Conservation (phyloP, 2,797 vertebrate species). For the Catamblyrhynchus diadema region DNA sequence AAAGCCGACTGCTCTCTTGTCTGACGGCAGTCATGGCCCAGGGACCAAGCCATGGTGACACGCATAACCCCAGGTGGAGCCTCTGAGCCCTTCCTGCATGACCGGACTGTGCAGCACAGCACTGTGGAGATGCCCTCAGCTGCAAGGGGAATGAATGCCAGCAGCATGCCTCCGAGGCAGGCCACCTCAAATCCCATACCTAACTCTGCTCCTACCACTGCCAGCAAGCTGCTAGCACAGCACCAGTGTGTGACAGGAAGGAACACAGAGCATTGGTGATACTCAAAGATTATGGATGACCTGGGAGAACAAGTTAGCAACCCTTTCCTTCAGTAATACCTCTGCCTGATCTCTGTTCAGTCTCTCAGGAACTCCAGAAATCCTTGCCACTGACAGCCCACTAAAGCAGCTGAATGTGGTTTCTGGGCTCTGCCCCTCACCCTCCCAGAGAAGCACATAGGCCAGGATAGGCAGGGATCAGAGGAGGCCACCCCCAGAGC, state of each 20-base stretch:
- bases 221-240: background rate
- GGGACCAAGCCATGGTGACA: background rate
- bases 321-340: background rate
- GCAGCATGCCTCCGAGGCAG: background rate
- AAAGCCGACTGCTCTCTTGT: background rate
- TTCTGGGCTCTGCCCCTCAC: background rate
- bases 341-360: background rate
- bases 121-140: background rate
- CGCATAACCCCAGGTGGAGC: background rate
- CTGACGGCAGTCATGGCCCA: background rate
- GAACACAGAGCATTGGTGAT: background rate
- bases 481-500: background rate
- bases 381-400: background rate
- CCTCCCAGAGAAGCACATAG: accelerated
- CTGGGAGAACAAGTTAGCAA: background rate
- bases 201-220: accelerated
- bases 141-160: background rate
- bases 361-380: background rate
- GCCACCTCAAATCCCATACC: background rate
- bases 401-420: background rate
- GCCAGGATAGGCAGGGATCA: background rate
- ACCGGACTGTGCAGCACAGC: accelerated
- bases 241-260: background rate
- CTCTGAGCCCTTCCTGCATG: accelerated
- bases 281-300: background rate